A percentile compares a stretch with the other conserved stretches of the same genome.
phyloP scores from a whole-genome alignment of 1,140 invertebrate genomes.

The Araneus ventricosus region DNA sequence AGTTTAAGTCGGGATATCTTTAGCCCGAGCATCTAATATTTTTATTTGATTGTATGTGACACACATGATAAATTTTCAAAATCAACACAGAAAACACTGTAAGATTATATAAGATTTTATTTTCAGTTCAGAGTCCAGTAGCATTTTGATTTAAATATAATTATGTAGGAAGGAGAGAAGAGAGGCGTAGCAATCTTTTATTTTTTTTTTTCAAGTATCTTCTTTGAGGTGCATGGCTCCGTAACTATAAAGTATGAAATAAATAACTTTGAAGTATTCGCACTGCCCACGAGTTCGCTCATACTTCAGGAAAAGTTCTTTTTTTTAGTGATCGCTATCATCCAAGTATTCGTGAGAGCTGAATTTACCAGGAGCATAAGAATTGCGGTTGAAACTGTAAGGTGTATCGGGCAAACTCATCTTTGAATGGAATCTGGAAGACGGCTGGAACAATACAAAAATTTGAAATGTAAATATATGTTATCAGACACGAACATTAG shows the following conservation, averaged over 20 bases:
- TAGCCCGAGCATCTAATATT: no score
- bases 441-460: conserved; percentile 32
- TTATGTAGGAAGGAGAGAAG: neutral
- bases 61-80: neutral
- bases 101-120: neutral
- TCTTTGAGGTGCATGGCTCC: neutral
- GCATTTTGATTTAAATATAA: neutral
- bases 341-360: conserved; percentile 69
- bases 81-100: neutral
- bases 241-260: neutral
- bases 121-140: neutral
- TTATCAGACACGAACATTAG: no score
- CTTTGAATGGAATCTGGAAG: conserved; percentile 61
- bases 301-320: conserved; percentile 9
- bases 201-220: neutral
- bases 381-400: conserved; percentile 41
- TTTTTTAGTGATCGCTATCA: conserved; percentile 63
- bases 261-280: neutral
- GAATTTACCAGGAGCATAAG: conserved; percentile 66
- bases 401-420: conserved; percentile 20
- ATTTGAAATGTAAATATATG: no score
- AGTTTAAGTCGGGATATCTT: no score
- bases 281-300: neutral
- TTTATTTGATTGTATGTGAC: no score
- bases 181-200: neutral